Conservation (phyloP, 2,797 vertebrate species). For the Neopelma chrysocephalum region DNA sequence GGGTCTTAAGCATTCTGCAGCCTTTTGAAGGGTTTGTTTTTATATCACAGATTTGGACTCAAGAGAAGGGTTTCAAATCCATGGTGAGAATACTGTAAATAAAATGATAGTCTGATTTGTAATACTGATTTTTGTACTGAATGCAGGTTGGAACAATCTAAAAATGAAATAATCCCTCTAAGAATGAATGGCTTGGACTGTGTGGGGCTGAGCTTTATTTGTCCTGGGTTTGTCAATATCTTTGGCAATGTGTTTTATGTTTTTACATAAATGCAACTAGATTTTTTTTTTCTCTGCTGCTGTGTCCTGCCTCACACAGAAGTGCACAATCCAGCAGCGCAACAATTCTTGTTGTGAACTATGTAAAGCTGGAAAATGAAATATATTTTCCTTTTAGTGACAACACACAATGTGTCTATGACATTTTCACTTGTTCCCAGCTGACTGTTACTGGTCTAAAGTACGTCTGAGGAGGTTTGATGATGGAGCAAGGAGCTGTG, state of each 20-base stretch:
- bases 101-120: background rate
- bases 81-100: background rate
- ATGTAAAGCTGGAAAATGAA: background rate
- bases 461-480: background rate
- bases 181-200: background rate
- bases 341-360: background rate
- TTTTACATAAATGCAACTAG: background rate
- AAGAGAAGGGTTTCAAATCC: background rate
- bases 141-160: background rate
- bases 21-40: background rate
- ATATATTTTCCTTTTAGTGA: background rate
- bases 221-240: background rate
- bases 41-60: background rate
- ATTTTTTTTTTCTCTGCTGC: background rate
- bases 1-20: background rate
- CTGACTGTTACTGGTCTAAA: background rate
- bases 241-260: background rate
- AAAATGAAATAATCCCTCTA: background rate
- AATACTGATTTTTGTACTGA: background rate
- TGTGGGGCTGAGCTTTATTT: background rate
- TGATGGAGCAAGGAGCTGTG: background rate
- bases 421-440: background rate
- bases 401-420: background rate
- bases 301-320: background rate
- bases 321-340: background rate